phyloP scores from a whole-genome alignment of 2,888 invertebrate species.

The Caenorhabditis sulstoni region DNA sequence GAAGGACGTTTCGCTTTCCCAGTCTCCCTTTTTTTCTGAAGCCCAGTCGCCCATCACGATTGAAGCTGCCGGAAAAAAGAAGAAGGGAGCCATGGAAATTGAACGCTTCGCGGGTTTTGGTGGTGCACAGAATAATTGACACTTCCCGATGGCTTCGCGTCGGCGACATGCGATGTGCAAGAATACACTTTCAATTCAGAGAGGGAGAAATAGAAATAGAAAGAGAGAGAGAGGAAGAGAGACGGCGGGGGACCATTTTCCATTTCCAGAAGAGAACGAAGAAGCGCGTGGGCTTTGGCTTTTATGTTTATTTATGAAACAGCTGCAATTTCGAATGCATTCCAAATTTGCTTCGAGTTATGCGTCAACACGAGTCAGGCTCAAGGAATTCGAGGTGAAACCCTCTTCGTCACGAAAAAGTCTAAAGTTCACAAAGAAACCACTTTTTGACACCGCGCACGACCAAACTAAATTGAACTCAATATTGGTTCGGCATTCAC shows the following conservation, averaged over 20 bases:
- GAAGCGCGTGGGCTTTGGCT: too few species aligned
- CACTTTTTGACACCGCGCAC: too few species aligned
- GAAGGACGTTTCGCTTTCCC: slow-evolving; percentile 11
- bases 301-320: too few species aligned
- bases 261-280: not conserved
- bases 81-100: slow-evolving; percentile 30
- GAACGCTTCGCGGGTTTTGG: slow-evolving; percentile 42
- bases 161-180: slow-evolving; percentile 6
- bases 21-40: not conserved
- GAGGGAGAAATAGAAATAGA: not conserved
- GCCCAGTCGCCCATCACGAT: not conserved
- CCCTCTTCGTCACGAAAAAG: too few species aligned
- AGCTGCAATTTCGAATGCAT: too few species aligned
- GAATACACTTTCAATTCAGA: not conserved
- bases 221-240: too few species aligned
- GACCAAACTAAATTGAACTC: too few species aligned
- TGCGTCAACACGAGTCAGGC: too few species aligned
- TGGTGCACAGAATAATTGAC: slow-evolving; percentile 27
- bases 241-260: not conserved
- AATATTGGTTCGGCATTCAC: too few species aligned
- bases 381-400: too few species aligned
- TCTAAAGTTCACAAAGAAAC: too few species aligned
- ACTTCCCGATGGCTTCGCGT: not conserved
- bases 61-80: slow-evolving; percentile 18
- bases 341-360: too few species aligned